phyloP scores from a whole-genome alignment of 1,140 invertebrate genomes.

The Aphis gossypii region DNA sequence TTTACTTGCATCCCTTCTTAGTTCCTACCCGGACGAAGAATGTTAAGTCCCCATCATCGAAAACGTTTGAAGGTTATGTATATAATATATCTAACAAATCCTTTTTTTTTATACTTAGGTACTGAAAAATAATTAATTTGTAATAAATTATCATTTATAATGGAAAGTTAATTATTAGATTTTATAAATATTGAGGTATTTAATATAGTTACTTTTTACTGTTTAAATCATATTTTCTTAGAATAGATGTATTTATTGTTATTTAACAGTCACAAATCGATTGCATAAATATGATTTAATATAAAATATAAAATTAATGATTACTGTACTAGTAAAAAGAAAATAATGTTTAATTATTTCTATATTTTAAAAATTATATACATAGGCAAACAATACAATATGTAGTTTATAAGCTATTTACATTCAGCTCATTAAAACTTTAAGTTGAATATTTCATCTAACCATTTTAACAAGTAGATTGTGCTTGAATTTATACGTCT shows the following conservation, averaged over 20 bases:
- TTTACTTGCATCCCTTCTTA: neutral
- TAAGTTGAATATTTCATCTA: neutral
- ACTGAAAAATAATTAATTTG: neutral
- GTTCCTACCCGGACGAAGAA: neutral
- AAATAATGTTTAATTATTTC: neutral
- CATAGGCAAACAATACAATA: neutral
- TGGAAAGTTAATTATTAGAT: too few relatives aligned
- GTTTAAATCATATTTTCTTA: neutral
- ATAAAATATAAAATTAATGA: neutral
- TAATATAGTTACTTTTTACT: neutral
- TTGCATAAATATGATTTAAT: neutral
- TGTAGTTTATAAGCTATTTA: neutral
- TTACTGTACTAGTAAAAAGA: neutral
- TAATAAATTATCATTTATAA: neutral
- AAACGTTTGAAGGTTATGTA: neutral
- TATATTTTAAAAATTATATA: neutral
- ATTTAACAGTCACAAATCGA: neutral
- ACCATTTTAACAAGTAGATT: neutral
- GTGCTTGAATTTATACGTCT: neutral
- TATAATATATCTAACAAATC: neutral
- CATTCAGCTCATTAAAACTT: constrained; percentile 12
- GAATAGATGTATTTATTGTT: neutral
- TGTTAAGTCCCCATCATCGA: neutral
- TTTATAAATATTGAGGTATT: neutral
- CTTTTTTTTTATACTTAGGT: neutral